Percentiles rank a stretch among this genome's conserved stretches.
Evolutionary conservation across 2,888 invertebrate genomes (phyloP).

Genomic region (Drepanosiphum platanoidis): DNA sequence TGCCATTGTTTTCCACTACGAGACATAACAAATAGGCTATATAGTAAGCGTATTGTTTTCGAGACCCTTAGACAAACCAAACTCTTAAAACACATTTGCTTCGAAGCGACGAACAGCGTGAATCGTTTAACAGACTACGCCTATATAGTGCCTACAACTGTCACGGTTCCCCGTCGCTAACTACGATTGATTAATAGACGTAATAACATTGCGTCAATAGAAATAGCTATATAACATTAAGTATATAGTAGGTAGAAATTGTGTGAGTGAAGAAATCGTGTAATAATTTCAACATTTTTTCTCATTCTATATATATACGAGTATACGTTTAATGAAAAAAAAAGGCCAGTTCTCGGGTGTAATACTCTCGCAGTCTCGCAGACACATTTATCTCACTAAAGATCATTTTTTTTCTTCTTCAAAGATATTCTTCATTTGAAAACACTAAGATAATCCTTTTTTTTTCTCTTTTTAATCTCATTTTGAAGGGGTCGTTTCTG

Average conservation of each 20-base stretch:
- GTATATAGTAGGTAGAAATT: neutral
- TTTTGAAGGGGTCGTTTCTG: neutral
- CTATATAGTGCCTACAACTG: neutral
- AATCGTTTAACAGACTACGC: conserved; percentile 14
- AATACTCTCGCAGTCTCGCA: no score
- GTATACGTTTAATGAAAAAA: neutral
- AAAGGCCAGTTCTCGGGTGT: neutral
- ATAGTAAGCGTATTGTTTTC: neutral
- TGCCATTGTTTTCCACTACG: neutral
- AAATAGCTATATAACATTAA: no score
- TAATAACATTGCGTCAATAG: conserved; percentile 4
- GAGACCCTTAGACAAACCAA: neutral
- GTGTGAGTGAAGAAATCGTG: neutral
- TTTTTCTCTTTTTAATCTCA: neutral
- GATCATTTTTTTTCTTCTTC: conserved; percentile 20
- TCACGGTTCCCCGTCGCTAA: conserved; percentile 8
- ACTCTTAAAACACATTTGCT: conserved; percentile 7
- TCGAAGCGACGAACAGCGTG: conserved; percentile 6
- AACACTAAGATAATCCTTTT: neutral
- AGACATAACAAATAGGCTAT: neutral
- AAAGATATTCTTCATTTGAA: neutral
- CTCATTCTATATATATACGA: neutral
- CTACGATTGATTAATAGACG: conserved; percentile 20
- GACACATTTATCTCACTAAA: neutral
- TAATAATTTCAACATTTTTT: neutral